Base-by-base conservation (phyloP, 2,797 vertebrate species). In the Poeciliopsis turneri region DNA sequence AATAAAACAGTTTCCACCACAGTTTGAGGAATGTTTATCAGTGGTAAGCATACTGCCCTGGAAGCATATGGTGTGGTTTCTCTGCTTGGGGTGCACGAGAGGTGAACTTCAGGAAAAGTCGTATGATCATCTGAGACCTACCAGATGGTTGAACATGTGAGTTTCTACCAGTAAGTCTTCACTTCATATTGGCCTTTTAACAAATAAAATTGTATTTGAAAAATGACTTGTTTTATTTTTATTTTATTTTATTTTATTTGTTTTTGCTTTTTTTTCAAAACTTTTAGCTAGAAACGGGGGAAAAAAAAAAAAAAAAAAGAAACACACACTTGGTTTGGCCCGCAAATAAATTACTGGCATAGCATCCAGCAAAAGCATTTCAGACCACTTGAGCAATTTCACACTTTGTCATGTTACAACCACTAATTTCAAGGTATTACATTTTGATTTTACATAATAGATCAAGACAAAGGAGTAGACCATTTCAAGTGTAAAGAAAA, bases 21-120 rank as follows among this genome's bases (percentile, higher is more conserved):
- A 93, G 92, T 93, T 90, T 92, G 89, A 91, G 91, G 93, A 93
- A 93, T 94, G 93, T 94, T 94, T 93, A 94, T 94, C 94, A 92
- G 92, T 85, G 93, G 92, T 94, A 75, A 94, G 92, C 90, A 89
- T 79, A 73, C 86, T 92, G 90, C 91, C 89, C 91, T 93, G 90
- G 83, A 92, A 93, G 91, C 92, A 94, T 92, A 87, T 92, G 91
- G 86, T 93, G 93, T 88, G 92, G 93, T 94, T 93, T 93, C 81
- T 85, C 84, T 84, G 88, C 90, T 88, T 79, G 76, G 89, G 87
- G 92, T 90, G 91, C 89, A 92, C 75, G 43, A 89, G 92, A 94
- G 92, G 92, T 93, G 92, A 94, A 91, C 80, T 82, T 85, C 71
- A 90, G 84, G 88, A 86, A 85, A 86, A 89, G 88, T 88, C 88